Percentiles rank a stretch among this genome's conserved stretches.
Evolutionary conservation across 2,888 invertebrate species (phyloP).

Genomic region (Pristionchus exspectatus): DNA sequence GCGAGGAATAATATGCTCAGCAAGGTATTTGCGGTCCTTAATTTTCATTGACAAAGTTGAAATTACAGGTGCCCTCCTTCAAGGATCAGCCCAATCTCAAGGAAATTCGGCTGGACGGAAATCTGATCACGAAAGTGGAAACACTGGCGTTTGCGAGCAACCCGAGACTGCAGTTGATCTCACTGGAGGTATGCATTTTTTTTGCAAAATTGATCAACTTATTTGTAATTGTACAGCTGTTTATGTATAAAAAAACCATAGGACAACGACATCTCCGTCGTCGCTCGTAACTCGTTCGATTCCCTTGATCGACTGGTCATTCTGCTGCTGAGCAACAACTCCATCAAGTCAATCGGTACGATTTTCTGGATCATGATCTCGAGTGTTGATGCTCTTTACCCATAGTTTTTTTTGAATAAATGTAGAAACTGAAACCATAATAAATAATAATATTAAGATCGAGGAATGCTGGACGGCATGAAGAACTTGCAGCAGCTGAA

Average conservation of each 20-base stretch:
- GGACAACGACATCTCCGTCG: conserved; percentile 73
- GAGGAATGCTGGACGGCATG: conserved; percentile 82
- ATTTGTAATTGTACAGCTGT: neutral
- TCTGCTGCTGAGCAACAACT: conserved; percentile 88
- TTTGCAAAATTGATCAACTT: neutral
- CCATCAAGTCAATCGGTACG: conserved; percentile 85
- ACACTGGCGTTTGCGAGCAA: conserved; percentile 89
- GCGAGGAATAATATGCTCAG: conserved; percentile 88
- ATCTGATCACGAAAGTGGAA: conserved; percentile 85
- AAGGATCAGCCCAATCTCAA: conserved; percentile 87
- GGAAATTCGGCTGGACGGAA: conserved; percentile 83
- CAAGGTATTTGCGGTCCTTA: conserved; percentile 81
- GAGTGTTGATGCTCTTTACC: too few species aligned
- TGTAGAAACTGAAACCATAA: too few species aligned
- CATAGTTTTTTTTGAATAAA: too few species aligned
- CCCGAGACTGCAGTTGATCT: conserved; percentile 84
- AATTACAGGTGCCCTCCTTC: conserved; percentile 83
- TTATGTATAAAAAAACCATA: conserved; percentile 18
- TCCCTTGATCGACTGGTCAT: conserved; percentile 84
- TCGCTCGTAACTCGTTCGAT: conserved; percentile 78
- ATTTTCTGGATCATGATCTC: neutral
- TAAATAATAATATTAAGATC: conserved; percentile 68
- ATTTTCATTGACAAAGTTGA: conserved; percentile 67
- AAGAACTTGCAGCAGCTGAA: conserved; percentile 83
- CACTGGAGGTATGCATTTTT: conserved; percentile 82